Conservation (phyloP, 2,797 vertebrate genomes). For the Carcharodon carcharias region DNA sequence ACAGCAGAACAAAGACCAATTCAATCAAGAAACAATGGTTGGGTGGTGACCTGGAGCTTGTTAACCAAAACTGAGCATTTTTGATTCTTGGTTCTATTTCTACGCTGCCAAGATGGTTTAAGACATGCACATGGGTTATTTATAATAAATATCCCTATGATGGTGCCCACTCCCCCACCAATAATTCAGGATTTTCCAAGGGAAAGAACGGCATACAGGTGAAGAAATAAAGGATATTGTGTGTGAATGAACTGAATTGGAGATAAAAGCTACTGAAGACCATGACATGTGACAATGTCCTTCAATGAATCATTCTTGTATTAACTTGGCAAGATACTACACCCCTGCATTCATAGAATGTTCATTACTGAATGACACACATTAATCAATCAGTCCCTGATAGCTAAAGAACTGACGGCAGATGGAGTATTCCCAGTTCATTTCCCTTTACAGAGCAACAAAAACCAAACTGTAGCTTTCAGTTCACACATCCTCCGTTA, state of each 20-base stretch:
- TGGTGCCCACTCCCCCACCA: neutral
- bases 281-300: neutral
- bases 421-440: neutral
- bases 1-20: neutral
- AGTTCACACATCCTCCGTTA: neutral
- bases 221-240: neutral
- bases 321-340: neutral
- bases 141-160: neutral
- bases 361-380: neutral
- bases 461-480: neutral
- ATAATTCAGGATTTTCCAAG: neutral
- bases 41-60: neutral
- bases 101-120: neutral
- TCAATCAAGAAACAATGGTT: neutral
- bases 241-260: neutral
- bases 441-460: neutral
- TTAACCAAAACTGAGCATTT: neutral
- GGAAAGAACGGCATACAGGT: neutral
- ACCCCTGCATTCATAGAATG: neutral
- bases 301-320: slow-evolving; percentile 10
- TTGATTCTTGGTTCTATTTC: neutral
- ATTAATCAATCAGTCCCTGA: neutral
- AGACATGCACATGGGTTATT: neutral
- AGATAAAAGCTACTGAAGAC: neutral
- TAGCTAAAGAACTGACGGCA: neutral